Evolutionary conservation across 2,888 invertebrate species (phyloP).

Genomic region (Thereva nobilitata): DNA sequence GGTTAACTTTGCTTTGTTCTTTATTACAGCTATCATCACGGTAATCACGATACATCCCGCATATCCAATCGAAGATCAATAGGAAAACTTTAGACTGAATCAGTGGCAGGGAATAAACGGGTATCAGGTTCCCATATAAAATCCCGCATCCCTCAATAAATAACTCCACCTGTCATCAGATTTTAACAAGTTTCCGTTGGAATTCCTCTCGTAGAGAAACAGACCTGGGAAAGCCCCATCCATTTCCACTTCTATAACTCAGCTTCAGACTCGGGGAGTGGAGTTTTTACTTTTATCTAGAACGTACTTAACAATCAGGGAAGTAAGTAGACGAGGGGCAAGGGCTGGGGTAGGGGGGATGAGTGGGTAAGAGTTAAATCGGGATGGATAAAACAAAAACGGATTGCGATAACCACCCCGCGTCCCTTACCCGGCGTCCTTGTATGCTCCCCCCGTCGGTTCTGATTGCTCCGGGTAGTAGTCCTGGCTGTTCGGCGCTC

Average conservation of each 20-base stretch:
- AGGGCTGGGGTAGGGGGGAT: not conserved
- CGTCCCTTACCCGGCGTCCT: slow-evolving; percentile 5
- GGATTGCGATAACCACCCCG: too few relatives aligned
- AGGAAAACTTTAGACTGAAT: slow-evolving; percentile 32
- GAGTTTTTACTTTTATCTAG: not conserved
- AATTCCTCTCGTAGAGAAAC: not conserved
- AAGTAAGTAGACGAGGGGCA: too few relatives aligned
- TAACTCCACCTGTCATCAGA: slow-evolving; percentile 40
- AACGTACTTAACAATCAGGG: slow-evolving; percentile 24
- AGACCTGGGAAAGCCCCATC: not conserved
- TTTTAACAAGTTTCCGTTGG: slow-evolving; percentile 37
- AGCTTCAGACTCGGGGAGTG: too few relatives aligned
- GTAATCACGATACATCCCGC: slow-evolving; percentile 39
- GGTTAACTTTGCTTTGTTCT: too few relatives aligned
- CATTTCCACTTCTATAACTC: not conserved
- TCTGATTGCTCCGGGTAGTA: too few relatives aligned
- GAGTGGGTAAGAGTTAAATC: slow-evolving; percentile 12
- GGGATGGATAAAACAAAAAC: too few relatives aligned
- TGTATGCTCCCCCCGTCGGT: too few relatives aligned
- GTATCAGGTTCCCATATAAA: slow-evolving; percentile 30
- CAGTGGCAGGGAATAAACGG: not conserved
- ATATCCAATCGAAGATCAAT: slow-evolving; percentile 36
- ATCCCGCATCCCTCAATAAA: slow-evolving; percentile 32
- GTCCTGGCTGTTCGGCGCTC: not conserved
- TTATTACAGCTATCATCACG: slow-evolving; percentile 27